Conservation (phyloP, 2,113 vertebrate genomes). For the Spilogale gracilis region DNA sequence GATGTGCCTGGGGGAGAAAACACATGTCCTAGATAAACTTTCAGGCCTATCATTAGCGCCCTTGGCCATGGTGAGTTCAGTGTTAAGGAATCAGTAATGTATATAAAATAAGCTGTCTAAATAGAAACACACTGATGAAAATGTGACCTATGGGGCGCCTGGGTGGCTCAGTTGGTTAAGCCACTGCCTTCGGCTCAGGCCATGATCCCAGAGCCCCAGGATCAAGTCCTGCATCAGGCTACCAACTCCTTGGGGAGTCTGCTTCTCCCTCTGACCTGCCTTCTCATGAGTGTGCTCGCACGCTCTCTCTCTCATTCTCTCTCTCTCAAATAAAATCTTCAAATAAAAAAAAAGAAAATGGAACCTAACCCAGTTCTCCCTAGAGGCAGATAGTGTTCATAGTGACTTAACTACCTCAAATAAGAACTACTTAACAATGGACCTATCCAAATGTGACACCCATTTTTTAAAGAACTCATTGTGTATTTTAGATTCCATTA, state of each 20-base stretch:
- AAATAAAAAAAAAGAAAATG: too few species aligned
- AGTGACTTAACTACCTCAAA: not conserved
- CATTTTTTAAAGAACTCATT: not conserved
- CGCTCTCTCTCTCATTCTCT: too few species aligned
- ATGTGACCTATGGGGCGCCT: not conserved
- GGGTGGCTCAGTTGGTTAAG: too few species aligned
- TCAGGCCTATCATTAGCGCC: not conserved
- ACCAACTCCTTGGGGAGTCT: too few species aligned
- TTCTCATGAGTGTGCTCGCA: too few species aligned
- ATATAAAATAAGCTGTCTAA: conserved; percentile 15
- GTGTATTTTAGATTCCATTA: not conserved
- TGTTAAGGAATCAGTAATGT: not conserved
- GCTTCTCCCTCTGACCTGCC: too few species aligned
- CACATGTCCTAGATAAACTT: not conserved
- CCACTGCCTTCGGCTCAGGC: too few species aligned
- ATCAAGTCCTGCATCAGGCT: too few species aligned
- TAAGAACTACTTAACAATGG: not conserved
- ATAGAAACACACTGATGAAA: conserved; percentile 36
- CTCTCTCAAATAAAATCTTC: too few species aligned
- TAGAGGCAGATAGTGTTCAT: not conserved
- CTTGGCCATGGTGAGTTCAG: not conserved
- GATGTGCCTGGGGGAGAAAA: not conserved
- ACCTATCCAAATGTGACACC: not conserved
- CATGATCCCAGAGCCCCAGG: too few species aligned
- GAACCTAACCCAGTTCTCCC: conserved; percentile 10